Evolutionary conservation across 92 coral and sea anemone genomes (phyloP), one percentile per base, ranked within the genome.

Genomic region (Pocillopora meandrina): DNA sequence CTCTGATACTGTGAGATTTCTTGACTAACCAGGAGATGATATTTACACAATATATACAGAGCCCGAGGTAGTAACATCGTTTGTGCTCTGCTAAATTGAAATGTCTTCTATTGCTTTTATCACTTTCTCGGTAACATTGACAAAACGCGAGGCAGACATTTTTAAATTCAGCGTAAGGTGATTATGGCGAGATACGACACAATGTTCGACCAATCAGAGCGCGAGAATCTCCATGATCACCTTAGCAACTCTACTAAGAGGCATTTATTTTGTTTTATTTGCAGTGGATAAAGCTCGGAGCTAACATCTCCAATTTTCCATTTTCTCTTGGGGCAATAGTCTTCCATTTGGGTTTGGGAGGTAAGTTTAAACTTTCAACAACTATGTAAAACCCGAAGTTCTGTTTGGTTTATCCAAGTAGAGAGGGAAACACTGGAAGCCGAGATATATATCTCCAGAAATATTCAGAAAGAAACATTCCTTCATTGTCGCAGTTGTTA

Each of bases 301-400:
- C 91, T 14, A 97, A 97, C 56, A 58, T 95, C 49, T 95, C 99
- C 16, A 97, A 97, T 87, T 97, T 97, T 91, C 97, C 89, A 74
- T 92, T 97, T 77, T 97, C 99, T 60, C 85, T 97, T 18, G 93
- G 98, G 17, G 92, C 95, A 21, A 74, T 97, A 42, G 91, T 91
- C 56, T 97, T 97, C 85, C 99, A 97, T 66, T 74, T 95, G 23
- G 99, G 99, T 84, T 80, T 97, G 84, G 99, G 95, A 87, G 98
- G 99, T 97, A n/a, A 56, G 93, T 62, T 47, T 0, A 35, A 17
- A 18, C 10, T 9, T 18, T 15, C 19, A 5, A 5, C 47, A 11
- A 6, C 0, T 13, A 13, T 18, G 0, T 47, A 23, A 17, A 26
- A 26, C 5, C 6, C 52, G 5, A 72, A 21, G 14, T 10, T 17